Conservation (phyloP, 2,888 invertebrate species). For the Temnothorax rugatulus region DNA sequence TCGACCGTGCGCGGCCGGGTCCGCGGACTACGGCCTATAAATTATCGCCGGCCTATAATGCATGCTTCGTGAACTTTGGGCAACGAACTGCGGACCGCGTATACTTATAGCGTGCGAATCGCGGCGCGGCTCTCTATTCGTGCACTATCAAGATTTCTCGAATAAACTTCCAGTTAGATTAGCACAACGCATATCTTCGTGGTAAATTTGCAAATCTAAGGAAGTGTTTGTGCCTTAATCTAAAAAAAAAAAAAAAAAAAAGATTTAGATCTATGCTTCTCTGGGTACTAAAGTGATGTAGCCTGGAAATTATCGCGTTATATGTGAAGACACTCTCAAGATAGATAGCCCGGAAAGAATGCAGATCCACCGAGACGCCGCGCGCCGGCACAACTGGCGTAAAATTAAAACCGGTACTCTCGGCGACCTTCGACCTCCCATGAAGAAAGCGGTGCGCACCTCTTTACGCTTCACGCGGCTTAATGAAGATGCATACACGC, state of each 20-base stretch:
- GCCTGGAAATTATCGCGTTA: conserved; percentile 10
- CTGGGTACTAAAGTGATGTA: background rate
- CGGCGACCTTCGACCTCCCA: conserved; percentile 69
- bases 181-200: background rate
- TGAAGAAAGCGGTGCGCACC: conserved; percentile 58
- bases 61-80: conserved; percentile 55
- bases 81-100: conserved; percentile 20
- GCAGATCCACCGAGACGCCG: conserved; percentile 1
- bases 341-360: conserved; percentile 8
- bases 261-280: background rate
- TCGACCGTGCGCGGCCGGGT: conserved; percentile 60
- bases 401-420: conserved; percentile 65
- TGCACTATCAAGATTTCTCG: background rate
- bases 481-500: conserved; percentile 75
- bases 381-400: conserved; percentile 43
- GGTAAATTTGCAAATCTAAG: background rate
- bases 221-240: background rate
- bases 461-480: conserved; percentile 56
- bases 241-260: background rate
- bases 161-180: background rate
- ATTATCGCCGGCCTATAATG: conserved; percentile 68
- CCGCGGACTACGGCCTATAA: conserved; percentile 69
- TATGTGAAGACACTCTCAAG: background rate
- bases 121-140: background rate
- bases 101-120: background rate